Evolutionary conservation across 2,888 invertebrate species (phyloP).

Genomic region (Sialis fuliginosa): DNA sequence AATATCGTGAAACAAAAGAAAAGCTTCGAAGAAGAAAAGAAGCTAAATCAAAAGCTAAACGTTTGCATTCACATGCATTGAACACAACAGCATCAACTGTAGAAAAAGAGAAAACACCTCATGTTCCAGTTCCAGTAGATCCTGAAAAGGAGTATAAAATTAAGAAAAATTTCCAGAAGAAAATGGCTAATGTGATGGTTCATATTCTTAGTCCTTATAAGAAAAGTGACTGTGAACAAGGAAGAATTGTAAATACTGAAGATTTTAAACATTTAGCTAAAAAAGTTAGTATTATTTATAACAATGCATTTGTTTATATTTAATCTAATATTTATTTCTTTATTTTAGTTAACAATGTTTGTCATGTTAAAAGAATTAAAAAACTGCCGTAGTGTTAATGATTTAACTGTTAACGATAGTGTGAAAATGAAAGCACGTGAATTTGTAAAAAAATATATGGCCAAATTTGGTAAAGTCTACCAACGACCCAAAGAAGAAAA

Average conservation of each 20-base stretch:
- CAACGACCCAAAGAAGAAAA: constrained; percentile 45
- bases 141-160: constrained; percentile 45
- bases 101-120: background rate
- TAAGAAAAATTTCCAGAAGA: constrained; percentile 71
- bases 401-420: constrained; percentile 72
- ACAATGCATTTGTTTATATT: background rate
- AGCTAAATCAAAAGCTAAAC: constrained; percentile 25
- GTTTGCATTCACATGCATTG: constrained; percentile 28
- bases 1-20: constrained; percentile 65
- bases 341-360: constrained; percentile 74
- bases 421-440: constrained; percentile 90
- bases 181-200: constrained; percentile 67
- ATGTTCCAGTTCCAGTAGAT: constrained; percentile 17
- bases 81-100: constrained; percentile 15
- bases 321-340: constrained; percentile 7
- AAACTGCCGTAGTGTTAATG: constrained; percentile 72
- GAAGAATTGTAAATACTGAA: constrained; percentile 71
- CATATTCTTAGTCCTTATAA: constrained; percentile 76
- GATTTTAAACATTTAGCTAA: constrained; percentile 90
- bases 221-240: constrained; percentile 66
- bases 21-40: constrained; percentile 52
- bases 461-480: constrained; percentile 74
- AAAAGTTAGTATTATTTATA: constrained; percentile 44
- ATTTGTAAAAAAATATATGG: constrained; percentile 92
- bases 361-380: constrained; percentile 90